Evolutionary conservation across 1,140 invertebrate species (phyloP), one percentile per base, ranked within the genome.

Genomic region (Drosophila eugracilis): DNA sequence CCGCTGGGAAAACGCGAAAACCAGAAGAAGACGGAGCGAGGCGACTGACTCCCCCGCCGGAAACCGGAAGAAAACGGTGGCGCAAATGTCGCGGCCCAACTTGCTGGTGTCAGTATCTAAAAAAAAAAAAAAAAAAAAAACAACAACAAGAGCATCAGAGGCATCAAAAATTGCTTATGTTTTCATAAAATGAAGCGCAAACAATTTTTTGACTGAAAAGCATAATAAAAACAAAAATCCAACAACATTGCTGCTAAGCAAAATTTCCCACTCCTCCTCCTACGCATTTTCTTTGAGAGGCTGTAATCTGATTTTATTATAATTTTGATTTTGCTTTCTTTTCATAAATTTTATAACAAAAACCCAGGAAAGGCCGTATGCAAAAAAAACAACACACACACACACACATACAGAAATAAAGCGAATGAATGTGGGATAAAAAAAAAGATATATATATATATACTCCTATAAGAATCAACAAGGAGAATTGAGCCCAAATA

Each of bases 301-400:
- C 78, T 78, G 78, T 86, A 86, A 86, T 88, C 83, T 88, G 83
- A 86, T 86, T 86, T 86, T 88, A 86, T 86, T 85, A 85, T 85
- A 85, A 86, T 86, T 86, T 86, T 86, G 83, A 86, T 86, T 86
- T 86, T 75, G 83, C 83, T 88, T 88, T 88, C 83, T 86, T 86
- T 86, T 86, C 83, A 86, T 86, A 86, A 86, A 86, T 86, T 88
- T 88, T 88, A 86, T 86, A 85, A 85, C 83, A 88, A 86, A 88
- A 86, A 81, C 77, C 63, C 77, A 55, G 28, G 10, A 26, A 5
- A 59, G 17, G 28, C 12, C 57, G 53, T 54, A 59, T 52, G 42
- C 34, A 30, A 55, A 39, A 30, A 47, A 42, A 47, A 74, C n/a
- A n/a, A n/a, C n/a, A n/a, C n/a, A n/a, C n/a, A n/a, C n/a, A n/a